A percentile compares a stretch with the other conserved stretches of the same genome.
These are phyloP conservation scores for Lepus oiostolus DNA, from an alignment of 2,797 vertebrate genomes.

Conservation along the genomic window DNA sequence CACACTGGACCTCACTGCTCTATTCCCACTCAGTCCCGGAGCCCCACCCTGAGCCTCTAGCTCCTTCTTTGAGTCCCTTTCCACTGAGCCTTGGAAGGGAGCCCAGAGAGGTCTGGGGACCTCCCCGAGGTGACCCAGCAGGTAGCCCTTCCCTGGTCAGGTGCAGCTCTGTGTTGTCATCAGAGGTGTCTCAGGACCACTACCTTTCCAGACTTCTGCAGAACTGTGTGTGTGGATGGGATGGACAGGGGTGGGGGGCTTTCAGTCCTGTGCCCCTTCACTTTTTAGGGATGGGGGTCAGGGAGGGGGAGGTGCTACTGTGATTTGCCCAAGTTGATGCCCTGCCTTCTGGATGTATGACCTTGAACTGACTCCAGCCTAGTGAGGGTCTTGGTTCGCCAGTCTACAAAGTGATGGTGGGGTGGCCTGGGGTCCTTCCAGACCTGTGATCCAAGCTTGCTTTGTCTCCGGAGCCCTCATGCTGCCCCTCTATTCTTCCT, in stretches of 20 bases:
- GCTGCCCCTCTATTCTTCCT: not conserved
- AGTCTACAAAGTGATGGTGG: not conserved
- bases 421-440: not conserved
- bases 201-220: no score
- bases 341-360: constrained; percentile 7
- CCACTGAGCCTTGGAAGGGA: not conserved
- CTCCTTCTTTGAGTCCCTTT: not conserved
- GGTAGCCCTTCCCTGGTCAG: not conserved
- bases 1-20: not conserved
- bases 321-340: not conserved
- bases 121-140: not conserved
- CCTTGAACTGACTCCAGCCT: constrained; percentile 43
- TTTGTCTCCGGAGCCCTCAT: not conserved
- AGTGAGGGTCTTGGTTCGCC: not conserved
- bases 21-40: not conserved
- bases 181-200: not conserved
- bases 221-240: not conserved
- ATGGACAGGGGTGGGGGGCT: not conserved
- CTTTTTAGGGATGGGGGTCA: not conserved
- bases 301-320: not conserved
- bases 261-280: not conserved
- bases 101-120: not conserved
- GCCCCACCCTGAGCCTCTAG: not conserved
- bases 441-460: not conserved
- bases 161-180: not conserved